phyloP scores from a whole-genome alignment of 2,113 vertebrate species.

The Tonatia bakeri region DNA sequence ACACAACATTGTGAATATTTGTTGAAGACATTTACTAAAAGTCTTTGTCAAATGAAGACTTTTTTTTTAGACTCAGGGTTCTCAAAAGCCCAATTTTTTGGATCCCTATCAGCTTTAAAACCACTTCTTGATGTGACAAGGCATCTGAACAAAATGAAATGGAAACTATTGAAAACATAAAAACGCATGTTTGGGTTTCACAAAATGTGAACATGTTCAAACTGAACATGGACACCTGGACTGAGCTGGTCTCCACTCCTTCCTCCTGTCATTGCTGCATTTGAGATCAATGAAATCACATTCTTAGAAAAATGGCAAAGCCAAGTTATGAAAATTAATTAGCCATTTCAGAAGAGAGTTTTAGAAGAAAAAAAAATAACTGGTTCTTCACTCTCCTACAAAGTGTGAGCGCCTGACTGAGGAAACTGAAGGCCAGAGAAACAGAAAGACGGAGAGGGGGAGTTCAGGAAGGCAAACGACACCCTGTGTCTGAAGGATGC shows the following conservation, averaged over 20 bases:
- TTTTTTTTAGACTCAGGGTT: background rate
- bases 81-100: background rate
- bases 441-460: background rate
- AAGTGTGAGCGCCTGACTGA: background rate
- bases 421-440: background rate
- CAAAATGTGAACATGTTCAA: background rate
- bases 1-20: background rate
- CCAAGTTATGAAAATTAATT: background rate
- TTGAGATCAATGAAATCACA: background rate
- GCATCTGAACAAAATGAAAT: background rate
- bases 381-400: background rate
- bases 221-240: background rate
- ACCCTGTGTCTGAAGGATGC: background rate
- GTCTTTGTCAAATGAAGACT: background rate
- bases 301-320: background rate
- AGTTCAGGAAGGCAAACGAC: background rate
- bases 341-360: background rate
- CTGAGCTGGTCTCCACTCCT: background rate
- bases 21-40: background rate
- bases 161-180: background rate
- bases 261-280: background rate
- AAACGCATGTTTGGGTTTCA: background rate
- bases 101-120: background rate
- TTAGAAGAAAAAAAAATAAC: background rate
- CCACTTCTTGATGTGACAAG: background rate